These are phyloP conservation scores for Microcebus ravelobensis DNA, from an alignment of 2,113 vertebrate genomes.

Conservation along the genomic window DNA sequence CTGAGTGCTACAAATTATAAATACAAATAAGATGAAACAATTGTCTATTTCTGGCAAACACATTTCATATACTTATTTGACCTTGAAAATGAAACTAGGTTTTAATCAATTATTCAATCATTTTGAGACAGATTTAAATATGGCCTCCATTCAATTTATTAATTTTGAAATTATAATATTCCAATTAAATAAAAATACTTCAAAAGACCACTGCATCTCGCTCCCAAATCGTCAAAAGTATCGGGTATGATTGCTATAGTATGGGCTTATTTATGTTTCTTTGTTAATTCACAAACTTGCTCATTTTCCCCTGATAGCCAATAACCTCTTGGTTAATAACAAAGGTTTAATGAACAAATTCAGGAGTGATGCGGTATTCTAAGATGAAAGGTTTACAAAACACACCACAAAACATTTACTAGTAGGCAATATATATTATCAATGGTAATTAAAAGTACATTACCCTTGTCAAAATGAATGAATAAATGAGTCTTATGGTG, in stretches of 20 bases:
- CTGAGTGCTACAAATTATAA: constrained; percentile 60
- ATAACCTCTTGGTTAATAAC: constrained; percentile 52
- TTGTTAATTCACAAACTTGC: constrained; percentile 44
- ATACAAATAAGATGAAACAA: constrained; percentile 60
- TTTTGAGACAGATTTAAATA: constrained; percentile 52
- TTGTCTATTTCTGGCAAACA: constrained; percentile 45
- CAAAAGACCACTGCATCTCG: neutral
- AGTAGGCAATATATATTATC: constrained; percentile 58
- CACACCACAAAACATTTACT: constrained; percentile 59
- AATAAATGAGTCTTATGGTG: constrained; percentile 57
- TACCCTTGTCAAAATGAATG: constrained; percentile 71
- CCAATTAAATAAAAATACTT: constrained; percentile 38
- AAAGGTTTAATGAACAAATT: constrained; percentile 71
- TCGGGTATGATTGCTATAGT: neutral
- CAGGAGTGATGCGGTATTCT: neutral
- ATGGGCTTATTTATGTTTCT: constrained; percentile 53
- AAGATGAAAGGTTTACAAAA: constrained; percentile 66
- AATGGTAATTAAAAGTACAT: constrained; percentile 74
- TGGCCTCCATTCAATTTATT: constrained; percentile 5
- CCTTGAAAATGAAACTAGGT: constrained; percentile 63
- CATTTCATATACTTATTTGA: constrained; percentile 41
- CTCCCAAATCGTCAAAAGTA: constrained; percentile 13
- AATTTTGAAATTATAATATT: constrained; percentile 52
- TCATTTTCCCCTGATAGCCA: constrained; percentile 41
- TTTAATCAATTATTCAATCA: constrained; percentile 55